phyloP scores from a whole-genome alignment of 2,888 invertebrate genomes.

The Tipula unca region DNA sequence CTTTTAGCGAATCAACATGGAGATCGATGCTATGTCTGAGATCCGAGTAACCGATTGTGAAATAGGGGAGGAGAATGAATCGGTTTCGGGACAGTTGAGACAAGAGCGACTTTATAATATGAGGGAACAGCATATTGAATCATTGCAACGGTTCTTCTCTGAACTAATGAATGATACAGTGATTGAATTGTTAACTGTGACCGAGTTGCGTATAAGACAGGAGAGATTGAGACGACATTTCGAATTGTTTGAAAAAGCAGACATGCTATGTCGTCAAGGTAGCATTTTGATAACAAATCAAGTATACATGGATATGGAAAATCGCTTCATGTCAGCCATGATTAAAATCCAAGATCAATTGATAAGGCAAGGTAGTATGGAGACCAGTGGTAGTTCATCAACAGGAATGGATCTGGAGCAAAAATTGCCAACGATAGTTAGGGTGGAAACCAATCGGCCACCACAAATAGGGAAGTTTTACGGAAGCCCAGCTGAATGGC shows the following conservation, averaged over 20 bases:
- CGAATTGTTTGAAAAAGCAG: neutral
- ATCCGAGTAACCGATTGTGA: too few relatives aligned
- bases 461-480: neutral
- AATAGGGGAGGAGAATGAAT: too few relatives aligned
- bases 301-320: neutral
- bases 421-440: neutral
- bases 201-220: neutral
- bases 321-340: neutral
- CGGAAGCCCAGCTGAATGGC: neutral
- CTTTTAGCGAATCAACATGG: too few relatives aligned
- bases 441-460: neutral
- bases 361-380: neutral
- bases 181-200: too few relatives aligned
- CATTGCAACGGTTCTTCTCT: too few relatives aligned
- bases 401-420: neutral
- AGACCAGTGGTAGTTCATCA: neutral
- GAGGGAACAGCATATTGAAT: too few relatives aligned
- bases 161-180: too few relatives aligned
- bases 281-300: neutral
- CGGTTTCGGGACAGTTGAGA: too few relatives aligned
- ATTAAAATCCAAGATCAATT: neutral
- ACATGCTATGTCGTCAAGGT: neutral
- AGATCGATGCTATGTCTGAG: too few relatives aligned
- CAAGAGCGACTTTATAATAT: too few relatives aligned
- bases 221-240: neutral